These are phyloP conservation scores for Limnothrissa miodon DNA, from an alignment of 2,113 vertebrate species.

Conservation along the genomic window DNA sequence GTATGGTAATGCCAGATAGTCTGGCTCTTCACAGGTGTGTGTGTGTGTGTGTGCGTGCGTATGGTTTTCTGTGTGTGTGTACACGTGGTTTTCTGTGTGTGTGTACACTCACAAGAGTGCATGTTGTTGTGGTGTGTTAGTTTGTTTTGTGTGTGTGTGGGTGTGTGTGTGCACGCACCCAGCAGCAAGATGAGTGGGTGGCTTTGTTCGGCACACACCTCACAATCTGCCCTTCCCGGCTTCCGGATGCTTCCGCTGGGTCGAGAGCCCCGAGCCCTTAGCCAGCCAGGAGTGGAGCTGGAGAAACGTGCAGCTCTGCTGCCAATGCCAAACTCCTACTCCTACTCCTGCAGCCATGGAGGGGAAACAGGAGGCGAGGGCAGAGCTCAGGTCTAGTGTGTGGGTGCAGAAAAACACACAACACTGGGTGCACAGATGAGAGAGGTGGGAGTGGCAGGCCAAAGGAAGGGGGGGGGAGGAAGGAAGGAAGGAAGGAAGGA, in stretches of 20 bases:
- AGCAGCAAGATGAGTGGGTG: slow-evolving; percentile 13
- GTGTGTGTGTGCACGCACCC: background rate
- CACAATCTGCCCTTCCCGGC: slow-evolving; percentile 4
- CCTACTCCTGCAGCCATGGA: background rate
- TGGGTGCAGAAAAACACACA: background rate
- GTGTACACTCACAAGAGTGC: too few species aligned
- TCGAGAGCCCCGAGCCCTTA: slow-evolving; percentile 21
- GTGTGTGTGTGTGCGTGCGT: slow-evolving; percentile 10
- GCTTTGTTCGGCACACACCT: background rate
- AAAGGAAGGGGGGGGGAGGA: background rate
- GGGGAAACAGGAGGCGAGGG: background rate
- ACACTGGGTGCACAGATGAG: background rate
- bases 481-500: background rate
- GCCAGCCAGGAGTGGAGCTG: slow-evolving; percentile 18
- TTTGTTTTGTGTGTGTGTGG: background rate
- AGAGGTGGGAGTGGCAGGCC: too few species aligned
- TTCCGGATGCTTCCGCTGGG: slow-evolving; percentile 2
- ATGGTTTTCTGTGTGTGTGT: slow-evolving; percentile 28
- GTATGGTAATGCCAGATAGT: slow-evolving; percentile 42
- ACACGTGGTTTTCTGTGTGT: slow-evolving; percentile 30
- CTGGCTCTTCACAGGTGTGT: background rate
- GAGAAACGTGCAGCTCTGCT: background rate
- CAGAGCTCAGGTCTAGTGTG: background rate
- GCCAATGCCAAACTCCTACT: background rate
- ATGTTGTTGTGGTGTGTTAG: too few species aligned